Percentiles rank a stretch among this genome's conserved stretches.
Evolutionary conservation across 2,797 vertebrate genomes (phyloP).

Genomic region (Acanthornis magna): DNA sequence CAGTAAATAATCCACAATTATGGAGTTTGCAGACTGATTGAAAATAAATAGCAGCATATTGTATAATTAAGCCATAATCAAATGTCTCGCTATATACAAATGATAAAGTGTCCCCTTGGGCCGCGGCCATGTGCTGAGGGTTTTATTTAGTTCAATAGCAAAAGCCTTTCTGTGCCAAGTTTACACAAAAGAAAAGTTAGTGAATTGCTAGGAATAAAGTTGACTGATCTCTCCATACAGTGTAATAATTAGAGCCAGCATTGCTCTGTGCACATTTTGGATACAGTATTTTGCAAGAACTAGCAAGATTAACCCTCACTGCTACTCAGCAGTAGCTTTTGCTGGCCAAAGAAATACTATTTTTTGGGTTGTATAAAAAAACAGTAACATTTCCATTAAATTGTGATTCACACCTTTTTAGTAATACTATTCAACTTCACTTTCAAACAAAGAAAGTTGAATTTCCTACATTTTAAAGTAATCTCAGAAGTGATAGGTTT

Average conservation of each 20-base stretch:
- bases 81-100: constrained; percentile 70
- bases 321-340: background rate
- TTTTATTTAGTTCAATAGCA: constrained; percentile 71
- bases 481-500: background rate
- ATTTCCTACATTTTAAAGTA: background rate
- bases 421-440: background rate
- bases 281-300: constrained; percentile 41
- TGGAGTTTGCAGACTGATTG: constrained; percentile 70
- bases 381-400: background rate
- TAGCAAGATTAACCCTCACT: constrained; percentile 57
- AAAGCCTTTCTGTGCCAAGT: constrained; percentile 66
- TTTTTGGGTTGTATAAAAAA: background rate
- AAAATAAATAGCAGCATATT: constrained; percentile 72
- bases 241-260: constrained; percentile 64
- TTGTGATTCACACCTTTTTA: background rate
- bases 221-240: constrained; percentile 63
- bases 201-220: constrained; percentile 66
- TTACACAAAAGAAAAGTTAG: constrained; percentile 71
- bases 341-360: background rate
- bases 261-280: constrained; percentile 33
- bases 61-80: constrained; percentile 73
- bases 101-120: constrained; percentile 75
- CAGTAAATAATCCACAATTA: constrained; percentile 76
- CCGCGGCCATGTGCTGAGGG: constrained; percentile 66
- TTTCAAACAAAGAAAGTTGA: background rate